Base-by-base conservation (phyloP, 2,888 invertebrate species). In the Embidobia sp. region DNA sequence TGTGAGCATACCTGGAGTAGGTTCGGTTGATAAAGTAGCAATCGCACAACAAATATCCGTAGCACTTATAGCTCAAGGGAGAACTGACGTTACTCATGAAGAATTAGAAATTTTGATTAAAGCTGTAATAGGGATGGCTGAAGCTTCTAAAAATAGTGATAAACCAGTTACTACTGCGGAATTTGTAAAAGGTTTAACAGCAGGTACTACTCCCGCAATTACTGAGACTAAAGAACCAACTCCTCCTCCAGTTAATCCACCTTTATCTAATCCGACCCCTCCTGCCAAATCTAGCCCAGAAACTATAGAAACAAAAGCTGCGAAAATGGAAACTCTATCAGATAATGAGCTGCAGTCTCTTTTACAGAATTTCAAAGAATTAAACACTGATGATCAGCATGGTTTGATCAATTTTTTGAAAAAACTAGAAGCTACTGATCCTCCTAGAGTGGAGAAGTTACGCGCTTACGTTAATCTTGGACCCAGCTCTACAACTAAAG, bases 21-120 rank as follows among this genome's bases (percentile, higher is more conserved):
- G 95, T 15, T 92, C 93, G 0, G 94, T 95, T 66, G 95, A 96
- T 85, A 94, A 95, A 82, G 93, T 94, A 19, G 93, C 95, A 55
- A 94, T 96, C 79, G 95, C 96, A 0, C 93, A 93, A 81, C 95
- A 96, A 87, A 94, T 96, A 88, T 95, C 96, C 0, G 94, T 93
- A 19, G 95, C 95, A 0, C 90, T 97, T 33, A 91, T 96, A 6
- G 92, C 94, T 11, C 95, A 96, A 88, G 96, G 96, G 42, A 93
- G 94, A 87, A 94, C 95, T 0, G 94, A 96, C 88, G 94, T 96
- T 3, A 93, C 95, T 2, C 93, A 95, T 55, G 93, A 93, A 51
- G 95, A 96, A 84, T 90, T 96, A 75, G 95, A 95, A 82, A 94
- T 94, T 77, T 90, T 96, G 0, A 94, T 96, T 22, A 95, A 95